These are phyloP conservation scores for Suricata suricatta DNA, from an alignment of 2,113 vertebrate genomes.

Conservation along the genomic window DNA sequence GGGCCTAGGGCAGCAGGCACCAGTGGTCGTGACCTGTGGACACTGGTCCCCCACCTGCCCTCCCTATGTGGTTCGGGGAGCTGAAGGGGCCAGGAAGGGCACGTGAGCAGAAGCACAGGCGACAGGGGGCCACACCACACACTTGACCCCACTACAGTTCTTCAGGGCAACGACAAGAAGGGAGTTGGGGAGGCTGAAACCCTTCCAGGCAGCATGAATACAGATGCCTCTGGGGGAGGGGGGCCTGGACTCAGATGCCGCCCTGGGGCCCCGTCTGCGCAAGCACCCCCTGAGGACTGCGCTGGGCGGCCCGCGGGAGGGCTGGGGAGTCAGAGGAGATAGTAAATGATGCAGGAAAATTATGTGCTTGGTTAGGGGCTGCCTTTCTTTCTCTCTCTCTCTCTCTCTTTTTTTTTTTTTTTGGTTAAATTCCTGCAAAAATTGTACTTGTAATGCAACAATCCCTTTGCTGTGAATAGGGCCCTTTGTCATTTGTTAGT, in stretches of 20 bases:
- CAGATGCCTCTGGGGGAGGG: rapidly evolving
- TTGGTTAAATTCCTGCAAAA: slow-evolving; percentile 79
- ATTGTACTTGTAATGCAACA: slow-evolving; percentile 72
- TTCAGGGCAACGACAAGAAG: neutral
- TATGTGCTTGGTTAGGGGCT: slow-evolving; percentile 10
- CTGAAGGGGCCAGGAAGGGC: neutral
- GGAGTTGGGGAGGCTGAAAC: neutral
- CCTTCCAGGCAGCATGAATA: neutral
- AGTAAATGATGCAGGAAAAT: slow-evolving; percentile 74
- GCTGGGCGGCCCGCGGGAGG: slow-evolving; percentile 11
- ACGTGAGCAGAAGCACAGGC: rapidly evolving
- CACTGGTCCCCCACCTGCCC: rapidly evolving
- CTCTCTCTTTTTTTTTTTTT: neutral
- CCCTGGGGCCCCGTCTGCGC: too few relatives aligned
- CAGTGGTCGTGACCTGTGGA: neutral
- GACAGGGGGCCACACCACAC: too few relatives aligned
- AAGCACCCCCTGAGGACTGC: neutral
- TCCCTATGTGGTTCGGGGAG: rapidly evolving
- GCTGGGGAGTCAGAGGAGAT: slow-evolving; percentile 40
- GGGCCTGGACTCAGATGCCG: too few relatives aligned
- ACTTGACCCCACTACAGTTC: neutral
- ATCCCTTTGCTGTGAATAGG: slow-evolving; percentile 66
- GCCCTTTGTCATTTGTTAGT: slow-evolving; percentile 72
- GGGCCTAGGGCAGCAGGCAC: neutral
- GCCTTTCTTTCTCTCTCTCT: neutral